A percentile compares a stretch with the other conserved stretches of the same genome.
Evolutionary conservation across 2,113 vertebrate genomes (phyloP).

Genomic region (Choloepus hoffmanni): DNA sequence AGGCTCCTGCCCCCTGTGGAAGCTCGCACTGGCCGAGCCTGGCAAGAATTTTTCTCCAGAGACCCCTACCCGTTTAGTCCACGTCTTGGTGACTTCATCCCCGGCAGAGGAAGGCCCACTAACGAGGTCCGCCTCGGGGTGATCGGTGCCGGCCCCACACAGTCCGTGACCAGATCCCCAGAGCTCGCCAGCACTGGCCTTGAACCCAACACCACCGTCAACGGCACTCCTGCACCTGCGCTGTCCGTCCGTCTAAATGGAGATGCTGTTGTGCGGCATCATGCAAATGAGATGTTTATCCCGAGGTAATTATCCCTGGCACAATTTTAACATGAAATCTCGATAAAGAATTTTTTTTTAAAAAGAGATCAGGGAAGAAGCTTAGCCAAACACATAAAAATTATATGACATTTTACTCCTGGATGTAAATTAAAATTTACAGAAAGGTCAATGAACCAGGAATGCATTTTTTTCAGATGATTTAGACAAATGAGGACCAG

Average conservation of each 20-base stretch:
- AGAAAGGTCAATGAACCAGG: constrained; percentile 74
- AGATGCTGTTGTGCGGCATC: not conserved
- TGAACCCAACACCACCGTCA: too few species aligned
- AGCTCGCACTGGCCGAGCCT: fast-evolving
- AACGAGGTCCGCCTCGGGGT: not conserved
- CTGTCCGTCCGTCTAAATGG: not conserved
- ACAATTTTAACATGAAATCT: constrained; percentile 49
- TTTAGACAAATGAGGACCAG: not conserved
- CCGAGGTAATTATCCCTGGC: constrained; percentile 19
- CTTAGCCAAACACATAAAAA: constrained; percentile 58
- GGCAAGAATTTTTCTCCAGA: fast-evolving
- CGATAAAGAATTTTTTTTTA: constrained; percentile 49
- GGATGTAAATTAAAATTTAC: constrained; percentile 76
- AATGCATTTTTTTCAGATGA: constrained; percentile 4
- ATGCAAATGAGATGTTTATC: not conserved
- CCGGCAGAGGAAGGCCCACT: not conserved
- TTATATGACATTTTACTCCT: constrained; percentile 78
- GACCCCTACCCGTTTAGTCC: not conserved
- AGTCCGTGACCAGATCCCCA: not conserved
- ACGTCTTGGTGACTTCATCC: not conserved
- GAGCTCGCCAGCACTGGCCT: not conserved
- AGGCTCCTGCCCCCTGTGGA: fast-evolving
- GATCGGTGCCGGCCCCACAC: fast-evolving
- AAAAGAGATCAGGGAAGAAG: constrained; percentile 28
- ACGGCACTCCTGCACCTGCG: too few species aligned